A percentile compares a stretch with the other conserved stretches of the same genome.
These are phyloP conservation scores for Brachycybe producta DNA, from an alignment of 2,888 invertebrate species.

Conservation along the genomic window DNA sequence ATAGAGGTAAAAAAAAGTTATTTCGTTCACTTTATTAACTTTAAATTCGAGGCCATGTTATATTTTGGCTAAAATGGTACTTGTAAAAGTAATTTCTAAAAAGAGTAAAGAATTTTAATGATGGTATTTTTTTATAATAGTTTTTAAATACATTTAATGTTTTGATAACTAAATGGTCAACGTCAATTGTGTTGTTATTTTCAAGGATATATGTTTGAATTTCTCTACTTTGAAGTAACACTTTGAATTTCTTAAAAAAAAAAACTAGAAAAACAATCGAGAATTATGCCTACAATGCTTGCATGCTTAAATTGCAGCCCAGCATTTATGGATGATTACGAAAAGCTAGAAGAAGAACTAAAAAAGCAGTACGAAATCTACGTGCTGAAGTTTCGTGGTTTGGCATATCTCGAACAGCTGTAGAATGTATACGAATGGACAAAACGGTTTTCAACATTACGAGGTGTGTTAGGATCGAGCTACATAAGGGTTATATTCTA, in stretches of 20 bases:
- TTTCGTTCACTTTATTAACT: neutral
- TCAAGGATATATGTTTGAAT: too few species aligned
- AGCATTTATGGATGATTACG: conserved; percentile 92
- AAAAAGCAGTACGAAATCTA: conserved; percentile 74
- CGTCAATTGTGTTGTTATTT: too few species aligned
- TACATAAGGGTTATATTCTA: neutral
- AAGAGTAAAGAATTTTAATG: neutral
- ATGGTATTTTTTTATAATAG: neutral
- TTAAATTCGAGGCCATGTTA: neutral
- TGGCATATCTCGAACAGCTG: conserved; percentile 75
- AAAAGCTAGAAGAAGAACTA: conserved; percentile 70
- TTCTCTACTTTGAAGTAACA: too few species aligned
- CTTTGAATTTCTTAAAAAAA: neutral
- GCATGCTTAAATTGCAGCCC: conserved; percentile 48
- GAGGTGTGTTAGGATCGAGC: neutral
- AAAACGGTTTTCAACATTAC: conserved; percentile 36
- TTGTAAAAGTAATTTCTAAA: too few species aligned
- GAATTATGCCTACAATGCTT: too few species aligned
- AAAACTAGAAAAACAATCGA: neutral
- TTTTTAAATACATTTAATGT: conserved; percentile 1
- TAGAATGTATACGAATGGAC: conserved; percentile 64
- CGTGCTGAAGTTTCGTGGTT: conserved; percentile 71
- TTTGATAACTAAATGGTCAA: too few species aligned
- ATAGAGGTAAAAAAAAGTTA: conserved; percentile 24
- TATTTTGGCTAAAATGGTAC: too few species aligned